Evolutionary conservation across 2,113 vertebrate genomes (phyloP).

Genomic region (Crypturellus undulatus): DNA sequence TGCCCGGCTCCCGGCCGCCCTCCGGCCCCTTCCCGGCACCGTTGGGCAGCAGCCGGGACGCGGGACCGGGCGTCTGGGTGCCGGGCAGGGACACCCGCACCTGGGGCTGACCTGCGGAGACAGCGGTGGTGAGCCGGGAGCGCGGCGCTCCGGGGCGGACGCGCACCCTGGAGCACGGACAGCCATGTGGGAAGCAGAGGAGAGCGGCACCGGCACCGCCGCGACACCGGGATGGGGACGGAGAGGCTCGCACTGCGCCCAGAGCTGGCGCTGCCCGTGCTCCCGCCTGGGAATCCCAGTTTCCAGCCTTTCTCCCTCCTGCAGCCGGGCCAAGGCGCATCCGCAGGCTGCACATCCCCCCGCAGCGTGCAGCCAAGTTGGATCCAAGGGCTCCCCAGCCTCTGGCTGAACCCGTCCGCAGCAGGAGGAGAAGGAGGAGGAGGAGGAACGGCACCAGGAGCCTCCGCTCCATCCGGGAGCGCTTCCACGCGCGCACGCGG

Average conservation of each 20-base stretch:
- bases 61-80: background rate
- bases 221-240: too few relatives aligned
- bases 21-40: conserved; percentile 71
- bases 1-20: conserved; percentile 66
- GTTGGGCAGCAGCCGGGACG: conserved; percentile 77
- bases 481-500: background rate
- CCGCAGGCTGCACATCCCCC: background rate
- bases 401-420: conserved; percentile 53
- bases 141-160: background rate
- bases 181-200: background rate
- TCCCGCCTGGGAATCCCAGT: too few relatives aligned
- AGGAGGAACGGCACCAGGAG: background rate
- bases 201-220: background rate
- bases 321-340: background rate
- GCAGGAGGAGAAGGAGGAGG: background rate
- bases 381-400: conserved; percentile 16
- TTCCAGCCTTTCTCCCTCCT: background rate
- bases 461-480: background rate
- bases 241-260: too few relatives aligned
- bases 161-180: background rate
- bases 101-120: conserved; percentile 78
- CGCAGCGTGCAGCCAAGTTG: background rate
- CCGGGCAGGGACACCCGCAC: background rate
- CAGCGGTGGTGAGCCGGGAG: fast-evolving
- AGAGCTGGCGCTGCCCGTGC: too few relatives aligned